These are phyloP conservation scores for Hoplias malabaricus DNA, from an alignment of 2,113 vertebrate species.

Conservation along the genomic window DNA sequence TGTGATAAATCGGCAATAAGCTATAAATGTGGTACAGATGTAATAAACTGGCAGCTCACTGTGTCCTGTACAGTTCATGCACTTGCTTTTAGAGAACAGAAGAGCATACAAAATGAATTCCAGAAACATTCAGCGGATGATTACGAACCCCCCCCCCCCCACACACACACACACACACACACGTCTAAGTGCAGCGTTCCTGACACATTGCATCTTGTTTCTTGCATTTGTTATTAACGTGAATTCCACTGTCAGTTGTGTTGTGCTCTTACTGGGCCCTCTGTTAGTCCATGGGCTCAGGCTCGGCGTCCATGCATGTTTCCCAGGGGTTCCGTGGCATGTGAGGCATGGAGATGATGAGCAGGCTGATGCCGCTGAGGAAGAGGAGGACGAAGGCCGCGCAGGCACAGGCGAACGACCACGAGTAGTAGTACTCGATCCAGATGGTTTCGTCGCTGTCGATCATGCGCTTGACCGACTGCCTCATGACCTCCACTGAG, in stretches of 20 bases:
- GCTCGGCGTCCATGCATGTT: constrained; percentile 96
- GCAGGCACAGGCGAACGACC: constrained; percentile 94
- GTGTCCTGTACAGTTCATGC: background rate
- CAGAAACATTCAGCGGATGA: background rate
- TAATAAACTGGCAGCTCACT: background rate
- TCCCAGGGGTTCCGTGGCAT: constrained; percentile 99
- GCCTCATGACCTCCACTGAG: constrained; percentile 94
- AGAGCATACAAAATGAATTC: constrained; percentile 15
- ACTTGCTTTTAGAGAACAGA: constrained; percentile 6
- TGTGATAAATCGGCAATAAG: background rate
- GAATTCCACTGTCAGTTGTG: background rate
- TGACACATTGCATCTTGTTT: background rate
- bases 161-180: too few relatives aligned
- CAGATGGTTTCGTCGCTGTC: constrained; percentile 91
- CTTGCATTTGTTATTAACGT: background rate
- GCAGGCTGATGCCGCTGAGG: constrained; percentile 82
- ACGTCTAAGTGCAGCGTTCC: background rate
- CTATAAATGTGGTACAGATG: background rate
- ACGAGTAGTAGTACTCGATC: constrained; percentile 92
- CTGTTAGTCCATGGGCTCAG: constrained; percentile 76
- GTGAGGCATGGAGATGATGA: constrained; percentile 92
- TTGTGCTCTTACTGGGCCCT: constrained; percentile 8
- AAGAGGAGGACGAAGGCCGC: constrained; percentile 89
- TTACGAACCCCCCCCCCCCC: background rate
- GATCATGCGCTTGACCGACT: constrained; percentile 94